A percentile compares a stretch with the other conserved stretches of the same genome.
phyloP scores from a whole-genome alignment of 2,888 invertebrate genomes.

The Clunio marinus region DNA sequence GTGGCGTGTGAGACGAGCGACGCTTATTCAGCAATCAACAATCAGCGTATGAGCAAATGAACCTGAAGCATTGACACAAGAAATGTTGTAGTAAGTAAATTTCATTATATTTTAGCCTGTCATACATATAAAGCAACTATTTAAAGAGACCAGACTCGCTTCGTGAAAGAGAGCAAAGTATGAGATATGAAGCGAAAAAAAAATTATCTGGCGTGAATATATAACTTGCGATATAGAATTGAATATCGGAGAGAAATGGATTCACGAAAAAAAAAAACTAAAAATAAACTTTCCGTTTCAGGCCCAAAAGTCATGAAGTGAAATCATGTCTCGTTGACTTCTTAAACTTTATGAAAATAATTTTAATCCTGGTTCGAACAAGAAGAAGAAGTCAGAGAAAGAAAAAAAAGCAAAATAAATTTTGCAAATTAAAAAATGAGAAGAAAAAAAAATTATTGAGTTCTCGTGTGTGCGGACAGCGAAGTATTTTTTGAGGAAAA shows the following conservation, averaged over 20 bases:
- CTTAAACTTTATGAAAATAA: constrained; percentile 11
- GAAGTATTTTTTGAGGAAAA: background rate
- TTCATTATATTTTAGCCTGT: constrained; percentile 10
- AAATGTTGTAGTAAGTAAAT: background rate
- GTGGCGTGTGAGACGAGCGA: background rate
- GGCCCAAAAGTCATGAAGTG: background rate
- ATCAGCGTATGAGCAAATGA: background rate
- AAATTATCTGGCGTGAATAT: constrained; percentile 18
- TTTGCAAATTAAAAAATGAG: constrained; percentile 11
- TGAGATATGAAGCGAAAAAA: constrained; percentile 19
- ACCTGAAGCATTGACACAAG: constrained; percentile 15
- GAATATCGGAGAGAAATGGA: constrained; percentile 10
- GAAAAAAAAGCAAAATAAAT: background rate
- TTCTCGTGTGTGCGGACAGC: too few species aligned
- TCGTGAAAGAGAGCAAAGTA: constrained; percentile 17
- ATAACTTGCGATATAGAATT: constrained; percentile 20
- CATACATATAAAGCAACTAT: constrained; percentile 4
- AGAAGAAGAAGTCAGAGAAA: too few species aligned
- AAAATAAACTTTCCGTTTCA: constrained; percentile 19
- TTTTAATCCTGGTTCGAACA: constrained; percentile 24
- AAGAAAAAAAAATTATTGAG: background rate
- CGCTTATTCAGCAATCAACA: constrained; percentile 17
- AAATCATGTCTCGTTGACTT: constrained; percentile 21
- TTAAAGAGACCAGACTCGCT: constrained; percentile 14
- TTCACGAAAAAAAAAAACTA: background rate